Base-by-base conservation (phyloP, 92 coral and sea anemone species). In the Umimayanthus kanabou region DNA sequence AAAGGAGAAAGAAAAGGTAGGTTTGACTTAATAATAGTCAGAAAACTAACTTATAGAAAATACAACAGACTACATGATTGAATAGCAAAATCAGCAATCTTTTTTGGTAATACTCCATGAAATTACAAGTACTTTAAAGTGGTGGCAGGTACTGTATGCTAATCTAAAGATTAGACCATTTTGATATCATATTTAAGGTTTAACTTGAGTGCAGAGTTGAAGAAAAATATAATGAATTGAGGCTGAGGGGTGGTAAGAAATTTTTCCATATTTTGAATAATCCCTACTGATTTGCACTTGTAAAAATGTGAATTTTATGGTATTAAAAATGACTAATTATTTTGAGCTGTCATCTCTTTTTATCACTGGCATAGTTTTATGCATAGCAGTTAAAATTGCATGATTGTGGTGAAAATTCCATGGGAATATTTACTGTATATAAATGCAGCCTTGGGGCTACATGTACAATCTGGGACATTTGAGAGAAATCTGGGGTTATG, bases 1-100 rank as follows among this genome's bases (percentile, higher is more conserved):
- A 89, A 82, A 42, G 91, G 78, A 49, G 50, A 79, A 39, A 66
- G 28, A 33, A 89, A 86, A 88, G 90, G 97, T 94, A 92, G 28
- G 45, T 23, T 5, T 15, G 39, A 77, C 1, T 14, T 87, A 55
- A 30, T 39, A 25, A 18, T 69, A 23, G 33, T 67, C 9, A 26
- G 50, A 0, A 20, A 80, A 26, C 1, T 53, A 70, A 70, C 8
- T 20, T 77, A 5, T 23, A 43, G 25, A 40, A 39, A 23, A 61
- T 61, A 20, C n/a, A 61, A 61, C 67, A 16, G 5, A 61, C 25
- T 61, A 50, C 16, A 22, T 61, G n/a, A n/a, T n/a, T n/a, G 6
- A 61, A 4, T 61, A 61, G 6, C 18, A 16, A 22, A 61, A 4
- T 16, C 10, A 2, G 57, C 1, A 9, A 5, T 30, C 33, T 22